Conservation (phyloP, 1,140 invertebrate species). For the Zaprionus ghesquierei region DNA sequence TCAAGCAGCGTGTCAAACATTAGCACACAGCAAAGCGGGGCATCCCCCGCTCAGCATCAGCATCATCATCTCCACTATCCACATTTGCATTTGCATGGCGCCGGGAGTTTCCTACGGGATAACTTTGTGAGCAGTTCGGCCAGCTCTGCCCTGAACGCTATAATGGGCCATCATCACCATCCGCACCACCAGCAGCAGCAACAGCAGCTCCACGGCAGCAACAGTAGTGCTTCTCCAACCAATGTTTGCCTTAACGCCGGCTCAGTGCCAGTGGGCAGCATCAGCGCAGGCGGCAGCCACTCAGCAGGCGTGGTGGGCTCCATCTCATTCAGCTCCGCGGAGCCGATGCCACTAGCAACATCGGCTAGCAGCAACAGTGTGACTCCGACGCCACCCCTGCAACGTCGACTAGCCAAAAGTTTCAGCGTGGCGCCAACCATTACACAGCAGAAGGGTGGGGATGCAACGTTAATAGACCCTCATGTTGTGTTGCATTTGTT, state of each 20-base stretch:
- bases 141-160: constrained; percentile 73
- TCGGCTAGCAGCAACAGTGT: constrained; percentile 62
- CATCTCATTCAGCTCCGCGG: constrained; percentile 61
- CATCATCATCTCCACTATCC: constrained; percentile 58
- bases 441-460: constrained; percentile 81
- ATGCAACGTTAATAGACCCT: constrained; percentile 3
- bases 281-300: constrained; percentile 71
- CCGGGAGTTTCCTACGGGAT: constrained; percentile 72
- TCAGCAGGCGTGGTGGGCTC: constrained; percentile 74
- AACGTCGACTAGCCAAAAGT: constrained; percentile 93
- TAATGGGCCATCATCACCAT: constrained; percentile 72
- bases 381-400: constrained; percentile 90
- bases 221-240: constrained; percentile 52
- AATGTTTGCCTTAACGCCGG: constrained; percentile 16
- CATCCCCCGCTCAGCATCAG: constrained; percentile 27
- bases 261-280: constrained; percentile 44
- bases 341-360: constrained; percentile 25
- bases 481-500: constrained; percentile 25
- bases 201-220: constrained; percentile 36
- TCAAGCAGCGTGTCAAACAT: constrained; percentile 66
- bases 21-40: constrained; percentile 34
- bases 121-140: constrained; percentile 80
- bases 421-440: constrained; percentile 91
- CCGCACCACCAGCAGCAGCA: constrained; percentile 34
- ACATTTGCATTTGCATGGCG: constrained; percentile 77